A percentile compares a stretch with the other conserved stretches of the same genome.
Evolutionary conservation across 2,888 invertebrate genomes (phyloP).

Genomic region (Dione vanillae): DNA sequence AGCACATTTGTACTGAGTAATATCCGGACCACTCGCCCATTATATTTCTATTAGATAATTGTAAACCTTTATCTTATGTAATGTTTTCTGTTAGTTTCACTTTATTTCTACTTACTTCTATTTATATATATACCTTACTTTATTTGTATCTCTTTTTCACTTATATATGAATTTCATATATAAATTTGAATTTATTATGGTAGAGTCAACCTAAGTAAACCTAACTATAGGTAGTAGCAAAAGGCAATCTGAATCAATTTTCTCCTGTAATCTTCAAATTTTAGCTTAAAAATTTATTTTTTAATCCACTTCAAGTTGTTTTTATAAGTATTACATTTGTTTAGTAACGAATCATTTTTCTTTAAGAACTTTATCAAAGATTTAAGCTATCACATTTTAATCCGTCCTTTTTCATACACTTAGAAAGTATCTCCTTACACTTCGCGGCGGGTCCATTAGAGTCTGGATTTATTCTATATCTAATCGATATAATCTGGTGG

Average conservation of each 20-base stretch:
- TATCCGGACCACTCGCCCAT: constrained; percentile 57
- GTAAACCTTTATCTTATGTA: constrained; percentile 40
- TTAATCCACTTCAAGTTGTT: background rate
- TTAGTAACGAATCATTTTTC: background rate
- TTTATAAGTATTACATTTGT: background rate
- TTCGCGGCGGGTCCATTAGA: constrained; percentile 77
- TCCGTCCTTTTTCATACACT: constrained; percentile 72
- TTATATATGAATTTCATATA: no score
- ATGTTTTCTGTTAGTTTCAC: constrained; percentile 14
- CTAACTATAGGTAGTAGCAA: no score
- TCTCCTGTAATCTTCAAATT: no score
- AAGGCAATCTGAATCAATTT: no score
- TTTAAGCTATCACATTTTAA: constrained; percentile 67
- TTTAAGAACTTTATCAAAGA: background rate
- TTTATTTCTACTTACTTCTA: background rate
- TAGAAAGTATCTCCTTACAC: constrained; percentile 80
- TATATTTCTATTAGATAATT: constrained; percentile 59
- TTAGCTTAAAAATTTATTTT: background rate
- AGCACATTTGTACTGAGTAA: constrained; percentile 60
- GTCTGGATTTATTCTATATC: constrained; percentile 74
- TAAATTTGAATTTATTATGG: no score
- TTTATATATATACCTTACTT: no score
- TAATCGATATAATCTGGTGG: constrained; percentile 78
- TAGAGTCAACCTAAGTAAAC: no score
- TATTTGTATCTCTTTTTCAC: no score